Conservation (phyloP, 2,797 vertebrate genomes). For the Amphiprion clarkii region DNA sequence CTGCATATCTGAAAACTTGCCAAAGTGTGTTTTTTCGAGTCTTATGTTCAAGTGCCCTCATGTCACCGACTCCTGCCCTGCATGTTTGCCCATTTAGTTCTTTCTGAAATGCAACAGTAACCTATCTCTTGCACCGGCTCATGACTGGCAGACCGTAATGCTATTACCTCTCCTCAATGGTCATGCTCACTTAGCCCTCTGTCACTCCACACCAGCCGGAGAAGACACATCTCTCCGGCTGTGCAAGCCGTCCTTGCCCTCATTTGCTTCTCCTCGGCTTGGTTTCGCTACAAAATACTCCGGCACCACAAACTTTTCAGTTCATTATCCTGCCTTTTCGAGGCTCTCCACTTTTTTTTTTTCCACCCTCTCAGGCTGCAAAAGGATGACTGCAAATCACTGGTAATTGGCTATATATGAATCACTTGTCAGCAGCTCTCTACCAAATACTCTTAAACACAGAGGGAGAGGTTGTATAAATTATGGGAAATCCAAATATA, state of each 20-base stretch:
- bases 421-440: conserved; percentile 65
- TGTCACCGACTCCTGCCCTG: conserved; percentile 42
- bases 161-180: conserved; percentile 76
- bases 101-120: conserved; percentile 64
- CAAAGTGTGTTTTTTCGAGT: conserved; percentile 1
- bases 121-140: conserved; percentile 57
- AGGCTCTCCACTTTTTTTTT: conserved; percentile 11
- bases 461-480: conserved; percentile 30
- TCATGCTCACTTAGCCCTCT: conserved; percentile 80
- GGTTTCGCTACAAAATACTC: conserved; percentile 53
- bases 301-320: conserved; percentile 68
- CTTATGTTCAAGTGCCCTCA: conserved; percentile 4
- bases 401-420: conserved; percentile 70
- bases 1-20: conserved; percentile 5
- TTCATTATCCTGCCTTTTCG: conserved; percentile 69
- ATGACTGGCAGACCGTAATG: conserved; percentile 78
- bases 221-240: conserved; percentile 58
- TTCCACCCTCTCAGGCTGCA: conserved; percentile 3
- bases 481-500: conserved; percentile 51
- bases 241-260: conserved; percentile 66
- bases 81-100: conserved; percentile 42
- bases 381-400: conserved; percentile 66
- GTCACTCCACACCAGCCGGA: conserved; percentile 69
- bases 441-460: conserved; percentile 50
- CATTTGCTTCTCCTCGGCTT: conserved; percentile 64